phyloP scores from a whole-genome alignment of 2,113 vertebrate species.

The Boulengerochromis microlepis region DNA sequence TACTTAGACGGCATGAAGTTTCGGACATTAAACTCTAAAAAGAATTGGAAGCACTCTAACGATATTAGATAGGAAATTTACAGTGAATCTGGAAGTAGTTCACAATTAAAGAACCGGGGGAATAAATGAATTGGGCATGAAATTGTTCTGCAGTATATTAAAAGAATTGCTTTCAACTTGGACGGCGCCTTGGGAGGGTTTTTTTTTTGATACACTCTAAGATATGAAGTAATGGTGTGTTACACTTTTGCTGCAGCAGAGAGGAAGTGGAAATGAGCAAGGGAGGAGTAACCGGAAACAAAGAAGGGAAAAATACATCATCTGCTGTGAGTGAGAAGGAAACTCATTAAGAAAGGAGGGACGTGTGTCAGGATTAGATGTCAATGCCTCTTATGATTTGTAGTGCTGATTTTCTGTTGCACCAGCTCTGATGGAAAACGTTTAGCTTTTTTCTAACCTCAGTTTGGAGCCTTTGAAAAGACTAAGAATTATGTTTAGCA shows the following conservation, averaged over 20 bases:
- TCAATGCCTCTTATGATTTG: neutral
- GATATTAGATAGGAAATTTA: slow-evolving; percentile 31
- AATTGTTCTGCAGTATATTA: slow-evolving; percentile 50
- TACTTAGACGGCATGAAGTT: slow-evolving; percentile 11
- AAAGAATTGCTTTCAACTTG: slow-evolving; percentile 42
- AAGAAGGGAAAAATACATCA: neutral
- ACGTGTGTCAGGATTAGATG: neutral
- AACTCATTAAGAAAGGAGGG: slow-evolving; percentile 1
- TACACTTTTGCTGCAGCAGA: neutral
- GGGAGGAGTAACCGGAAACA: neutral
- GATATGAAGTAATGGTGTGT: slow-evolving; percentile 32
- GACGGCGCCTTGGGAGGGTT: slow-evolving; percentile 16
- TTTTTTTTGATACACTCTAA: slow-evolving; percentile 19
- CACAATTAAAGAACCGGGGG: slow-evolving; percentile 45
- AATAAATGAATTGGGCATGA: slow-evolving; percentile 52
- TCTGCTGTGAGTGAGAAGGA: neutral
- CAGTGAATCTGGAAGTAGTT: slow-evolving; percentile 34
- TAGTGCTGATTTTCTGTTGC: neutral
- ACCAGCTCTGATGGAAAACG: neutral
- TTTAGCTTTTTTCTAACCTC: neutral
- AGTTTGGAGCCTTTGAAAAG: neutral
- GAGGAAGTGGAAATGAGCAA: neutral
- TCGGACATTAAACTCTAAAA: neutral
- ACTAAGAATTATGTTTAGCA: neutral
- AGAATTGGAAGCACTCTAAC: neutral